Conservation (phyloP, 2,797 vertebrate genomes). For the Cyprinodon diabolis region DNA sequence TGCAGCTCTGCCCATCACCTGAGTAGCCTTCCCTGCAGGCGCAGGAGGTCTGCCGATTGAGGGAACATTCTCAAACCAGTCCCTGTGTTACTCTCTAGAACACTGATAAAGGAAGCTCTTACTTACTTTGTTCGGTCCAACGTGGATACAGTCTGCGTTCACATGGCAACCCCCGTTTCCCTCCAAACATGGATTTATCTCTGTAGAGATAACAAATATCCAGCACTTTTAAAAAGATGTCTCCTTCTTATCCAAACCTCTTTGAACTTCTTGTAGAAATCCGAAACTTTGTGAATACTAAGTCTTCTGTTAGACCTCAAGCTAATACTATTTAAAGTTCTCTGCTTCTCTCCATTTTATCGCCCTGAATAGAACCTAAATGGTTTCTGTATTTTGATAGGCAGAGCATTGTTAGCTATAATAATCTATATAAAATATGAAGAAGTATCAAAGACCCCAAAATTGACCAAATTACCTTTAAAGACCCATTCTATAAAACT, state of each 20-base stretch:
- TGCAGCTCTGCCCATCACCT: conserved; percentile 85
- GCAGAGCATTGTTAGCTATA: too few relatives aligned
- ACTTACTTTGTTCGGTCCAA: conserved; percentile 89
- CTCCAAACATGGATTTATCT: conserved; percentile 90
- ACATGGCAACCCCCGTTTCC: conserved; percentile 84
- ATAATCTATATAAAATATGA: too few relatives aligned
- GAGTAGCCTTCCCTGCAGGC: conserved; percentile 83
- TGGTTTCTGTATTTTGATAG: too few relatives aligned
- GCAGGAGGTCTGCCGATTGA: conserved; percentile 82
- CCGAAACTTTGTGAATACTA: too few relatives aligned
- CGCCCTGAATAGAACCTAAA: too few relatives aligned
- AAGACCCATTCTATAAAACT: too few relatives aligned
- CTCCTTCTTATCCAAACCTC: not conserved
- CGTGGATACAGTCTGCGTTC: conserved; percentile 89
- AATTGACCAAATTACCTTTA: not conserved
- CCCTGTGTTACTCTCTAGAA: not conserved
- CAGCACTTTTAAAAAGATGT: not conserved
- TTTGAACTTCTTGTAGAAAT: too few relatives aligned
- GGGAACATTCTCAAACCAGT: not conserved
- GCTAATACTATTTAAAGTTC: too few relatives aligned
- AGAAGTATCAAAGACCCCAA: not conserved
- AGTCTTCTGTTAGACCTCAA: too few relatives aligned
- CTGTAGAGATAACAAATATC: conserved; percentile 65
- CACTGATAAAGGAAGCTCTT: not conserved
- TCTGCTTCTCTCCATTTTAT: too few relatives aligned